Percentiles rank a stretch among this genome's conserved stretches.
Conservation (phyloP, 2,888 invertebrate genomes). For the Phalera bucephala region DNA sequence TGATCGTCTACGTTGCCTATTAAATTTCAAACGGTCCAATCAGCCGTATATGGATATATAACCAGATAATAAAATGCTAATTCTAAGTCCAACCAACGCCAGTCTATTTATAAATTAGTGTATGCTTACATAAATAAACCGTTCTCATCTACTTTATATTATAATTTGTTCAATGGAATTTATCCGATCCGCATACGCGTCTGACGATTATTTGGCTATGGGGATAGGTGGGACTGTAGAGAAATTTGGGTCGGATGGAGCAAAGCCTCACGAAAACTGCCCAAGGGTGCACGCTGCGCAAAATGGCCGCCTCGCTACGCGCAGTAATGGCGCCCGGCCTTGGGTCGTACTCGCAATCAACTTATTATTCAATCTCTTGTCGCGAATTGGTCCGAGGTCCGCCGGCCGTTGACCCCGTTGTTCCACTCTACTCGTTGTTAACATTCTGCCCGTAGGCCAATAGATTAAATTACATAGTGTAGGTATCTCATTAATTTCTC, state of each 20-base stretch:
- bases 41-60: constrained; percentile 3
- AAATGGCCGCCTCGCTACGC: constrained; percentile 67
- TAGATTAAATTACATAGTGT: constrained; percentile 37
- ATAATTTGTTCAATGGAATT: too few relatives aligned
- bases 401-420: constrained; percentile 66
- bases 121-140: too few relatives aligned
- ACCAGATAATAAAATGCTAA: constrained; percentile 11
- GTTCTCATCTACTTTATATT: too few relatives aligned
- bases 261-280: constrained; percentile 44
- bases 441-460: constrained; percentile 38
- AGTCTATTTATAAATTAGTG: constrained; percentile 9
- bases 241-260: constrained; percentile 46
- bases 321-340: constrained; percentile 75
- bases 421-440: constrained; percentile 55
- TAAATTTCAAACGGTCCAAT: too few relatives aligned
- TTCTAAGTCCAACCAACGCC: constrained; percentile 7
- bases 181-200: constrained; percentile 1
- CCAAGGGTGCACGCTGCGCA: constrained; percentile 51
- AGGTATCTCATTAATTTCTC: constrained; percentile 23
- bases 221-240: constrained; percentile 18
- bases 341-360: constrained; percentile 75
- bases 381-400: constrained; percentile 82
- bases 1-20: too few relatives aligned
- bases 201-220: not conserved
- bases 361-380: constrained; percentile 83